Percentiles rank a stretch among this genome's conserved stretches.
phyloP scores from a whole-genome alignment of 92 coral and sea anemone genomes.

The Epizoanthus ramosus region DNA sequence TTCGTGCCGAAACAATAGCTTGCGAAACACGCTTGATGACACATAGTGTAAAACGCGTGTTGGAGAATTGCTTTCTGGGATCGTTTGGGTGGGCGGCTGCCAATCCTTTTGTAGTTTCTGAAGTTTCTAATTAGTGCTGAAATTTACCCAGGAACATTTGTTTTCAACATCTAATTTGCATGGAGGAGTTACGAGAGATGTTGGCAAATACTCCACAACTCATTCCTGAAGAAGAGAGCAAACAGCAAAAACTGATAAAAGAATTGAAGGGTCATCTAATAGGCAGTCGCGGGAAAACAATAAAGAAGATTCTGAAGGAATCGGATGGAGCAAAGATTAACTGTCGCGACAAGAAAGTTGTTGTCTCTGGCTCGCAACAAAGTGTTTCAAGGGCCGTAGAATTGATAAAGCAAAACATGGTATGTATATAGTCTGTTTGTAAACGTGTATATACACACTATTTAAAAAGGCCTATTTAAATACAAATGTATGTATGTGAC shows the following conservation, averaged over 20 bases:
- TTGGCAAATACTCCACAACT: background rate
- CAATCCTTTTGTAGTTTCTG: too few relatives aligned
- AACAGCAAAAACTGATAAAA: background rate
- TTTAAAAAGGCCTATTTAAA: too few relatives aligned
- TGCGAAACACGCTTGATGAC: too few relatives aligned
- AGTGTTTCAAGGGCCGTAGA: background rate
- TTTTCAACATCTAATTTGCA: too few relatives aligned
- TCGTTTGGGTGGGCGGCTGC: too few relatives aligned
- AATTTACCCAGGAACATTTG: too few relatives aligned
- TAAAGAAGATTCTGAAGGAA: background rate
- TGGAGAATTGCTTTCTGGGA: too few relatives aligned
- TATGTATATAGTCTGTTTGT: background rate
- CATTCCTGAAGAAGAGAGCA: background rate
- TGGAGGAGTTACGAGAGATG: background rate
- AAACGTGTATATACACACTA: too few relatives aligned
- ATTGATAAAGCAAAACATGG: background rate
- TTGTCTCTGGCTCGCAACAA: background rate
- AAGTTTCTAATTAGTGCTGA: too few relatives aligned
- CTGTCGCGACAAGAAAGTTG: background rate
- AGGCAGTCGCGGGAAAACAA: background rate
- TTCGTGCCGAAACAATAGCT: too few relatives aligned
- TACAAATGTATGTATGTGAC: too few relatives aligned
- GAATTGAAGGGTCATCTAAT: background rate
- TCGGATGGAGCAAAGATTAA: background rate
- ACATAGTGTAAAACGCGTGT: too few relatives aligned